phyloP scores from a whole-genome alignment of 2,113 vertebrate genomes.

The Coturnix japonica region DNA sequence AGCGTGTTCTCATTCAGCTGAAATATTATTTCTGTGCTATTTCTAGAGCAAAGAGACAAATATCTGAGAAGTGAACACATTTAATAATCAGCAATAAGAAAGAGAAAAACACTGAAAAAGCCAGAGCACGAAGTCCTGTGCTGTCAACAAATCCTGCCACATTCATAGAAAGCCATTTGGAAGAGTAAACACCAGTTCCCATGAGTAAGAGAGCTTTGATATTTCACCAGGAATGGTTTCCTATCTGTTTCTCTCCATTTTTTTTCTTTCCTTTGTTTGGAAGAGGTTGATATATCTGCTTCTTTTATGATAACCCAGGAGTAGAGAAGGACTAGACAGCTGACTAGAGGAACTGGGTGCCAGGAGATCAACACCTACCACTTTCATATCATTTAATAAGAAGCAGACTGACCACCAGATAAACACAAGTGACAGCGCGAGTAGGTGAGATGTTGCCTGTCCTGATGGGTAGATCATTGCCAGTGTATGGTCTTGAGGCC shows the following conservation, averaged over 20 bases:
- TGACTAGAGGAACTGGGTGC: not conserved
- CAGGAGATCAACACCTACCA: not conserved
- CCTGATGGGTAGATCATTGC: not conserved
- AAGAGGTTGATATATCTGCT: not conserved
- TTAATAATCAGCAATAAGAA: conserved; percentile 32
- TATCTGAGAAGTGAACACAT: not conserved
- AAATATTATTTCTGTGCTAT: conserved; percentile 65
- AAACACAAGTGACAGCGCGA: not conserved
- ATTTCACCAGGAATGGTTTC: not conserved
- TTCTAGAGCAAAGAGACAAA: conserved; percentile 42
- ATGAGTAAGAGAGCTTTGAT: not conserved
- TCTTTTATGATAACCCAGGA: not conserved
- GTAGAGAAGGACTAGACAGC: not conserved
- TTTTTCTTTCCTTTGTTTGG: not conserved
- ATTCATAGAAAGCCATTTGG: fast-evolving
- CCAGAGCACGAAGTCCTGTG: not conserved
- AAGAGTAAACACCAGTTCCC: not conserved
- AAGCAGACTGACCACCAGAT: not conserved
- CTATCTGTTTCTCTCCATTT: not conserved
- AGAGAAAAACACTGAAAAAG: not conserved
- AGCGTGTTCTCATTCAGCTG: conserved; percentile 46
- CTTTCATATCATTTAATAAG: not conserved
- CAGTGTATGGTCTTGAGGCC: not conserved
- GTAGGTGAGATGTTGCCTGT: not conserved
- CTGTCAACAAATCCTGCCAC: not conserved